Evolutionary conservation across 1,140 invertebrate species (phyloP).

Genomic region (Philaenus spumarius): DNA sequence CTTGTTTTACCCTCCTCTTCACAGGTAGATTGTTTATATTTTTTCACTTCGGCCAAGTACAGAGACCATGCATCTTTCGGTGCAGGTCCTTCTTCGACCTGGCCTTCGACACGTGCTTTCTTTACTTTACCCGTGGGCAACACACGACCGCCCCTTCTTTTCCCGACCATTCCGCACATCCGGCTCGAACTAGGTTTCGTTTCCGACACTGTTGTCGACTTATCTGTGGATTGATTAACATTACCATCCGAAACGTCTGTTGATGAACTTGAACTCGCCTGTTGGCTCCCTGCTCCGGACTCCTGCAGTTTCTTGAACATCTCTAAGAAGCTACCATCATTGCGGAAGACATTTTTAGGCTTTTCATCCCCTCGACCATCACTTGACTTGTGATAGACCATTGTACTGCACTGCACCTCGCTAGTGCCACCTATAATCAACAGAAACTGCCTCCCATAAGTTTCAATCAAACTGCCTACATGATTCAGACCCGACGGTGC

Average conservation of each 20-base stretch:
- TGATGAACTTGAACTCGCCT: neutral
- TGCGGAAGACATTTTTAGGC: slow-evolving; percentile 56
- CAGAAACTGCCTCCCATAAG: slow-evolving; percentile 28
- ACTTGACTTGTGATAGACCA: slow-evolving; percentile 26
- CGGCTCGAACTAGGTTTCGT: neutral
- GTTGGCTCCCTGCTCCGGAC: slow-evolving; percentile 21
- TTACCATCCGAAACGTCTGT: slow-evolving; percentile 19
- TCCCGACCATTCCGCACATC: slow-evolving; percentile 52
- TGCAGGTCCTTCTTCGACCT: slow-evolving; percentile 49
- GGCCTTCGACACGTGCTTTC: slow-evolving; percentile 64
- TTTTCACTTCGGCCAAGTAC: slow-evolving; percentile 88
- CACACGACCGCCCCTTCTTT: slow-evolving; percentile 75
- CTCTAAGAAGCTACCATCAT: slow-evolving; percentile 83
- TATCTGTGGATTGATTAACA: slow-evolving; percentile 23
- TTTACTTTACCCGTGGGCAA: slow-evolving; percentile 85
- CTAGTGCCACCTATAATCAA: slow-evolving; percentile 11
- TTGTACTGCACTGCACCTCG: slow-evolving; percentile 18
- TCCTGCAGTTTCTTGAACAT: slow-evolving; percentile 87
- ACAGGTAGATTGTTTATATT: slow-evolving; percentile 84
- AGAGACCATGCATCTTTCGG: slow-evolving; percentile 85
- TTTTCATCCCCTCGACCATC: neutral
- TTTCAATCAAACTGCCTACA: neutral
- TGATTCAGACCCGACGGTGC: too few relatives aligned
- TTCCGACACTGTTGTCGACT: slow-evolving; percentile 31
- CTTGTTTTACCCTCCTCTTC: slow-evolving; percentile 83